Evolutionary conservation across 2,888 invertebrate genomes (phyloP).

Genomic region (Fragum whitleyi): DNA sequence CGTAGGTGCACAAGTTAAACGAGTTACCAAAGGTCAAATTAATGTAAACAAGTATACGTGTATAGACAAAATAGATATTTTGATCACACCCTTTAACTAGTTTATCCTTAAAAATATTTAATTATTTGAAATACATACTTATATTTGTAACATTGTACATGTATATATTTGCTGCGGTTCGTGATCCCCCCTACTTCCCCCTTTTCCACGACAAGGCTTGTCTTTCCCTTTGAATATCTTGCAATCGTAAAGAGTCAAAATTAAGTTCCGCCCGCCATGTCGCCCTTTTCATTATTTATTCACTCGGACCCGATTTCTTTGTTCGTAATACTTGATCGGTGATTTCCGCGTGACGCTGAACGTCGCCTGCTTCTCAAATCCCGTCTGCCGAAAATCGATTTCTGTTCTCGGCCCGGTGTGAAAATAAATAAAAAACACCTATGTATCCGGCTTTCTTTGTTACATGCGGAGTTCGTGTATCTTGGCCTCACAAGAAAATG

Average conservation of each 20-base stretch:
- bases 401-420: background rate
- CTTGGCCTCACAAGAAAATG: background rate
- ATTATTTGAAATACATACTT: too few species aligned
- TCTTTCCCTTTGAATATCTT: background rate
- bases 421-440: slow-evolving; percentile 18
- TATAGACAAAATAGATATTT: too few species aligned
- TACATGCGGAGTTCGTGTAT: too few species aligned
- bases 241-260: slow-evolving; percentile 12
- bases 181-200: too few species aligned
- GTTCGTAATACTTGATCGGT: slow-evolving; percentile 26
- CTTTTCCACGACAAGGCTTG: background rate
- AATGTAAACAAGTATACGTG: too few species aligned
- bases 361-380: slow-evolving; percentile 7
- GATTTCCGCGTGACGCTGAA: slow-evolving; percentile 21
- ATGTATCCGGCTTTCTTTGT: background rate
- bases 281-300: slow-evolving; percentile 26
- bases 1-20: too few species aligned
- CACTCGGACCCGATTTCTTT: slow-evolving; percentile 15
- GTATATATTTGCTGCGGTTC: too few species aligned
- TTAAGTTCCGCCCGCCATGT: slow-evolving; percentile 18
- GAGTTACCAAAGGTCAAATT: too few species aligned
- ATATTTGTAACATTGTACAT: too few species aligned
- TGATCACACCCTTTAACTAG: too few species aligned
- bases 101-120: too few species aligned
- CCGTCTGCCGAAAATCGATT: slow-evolving; percentile 12